These are phyloP conservation scores for Malurus leucopterus DNA, from an alignment of 2,797 vertebrate species.

Conservation along the genomic window DNA sequence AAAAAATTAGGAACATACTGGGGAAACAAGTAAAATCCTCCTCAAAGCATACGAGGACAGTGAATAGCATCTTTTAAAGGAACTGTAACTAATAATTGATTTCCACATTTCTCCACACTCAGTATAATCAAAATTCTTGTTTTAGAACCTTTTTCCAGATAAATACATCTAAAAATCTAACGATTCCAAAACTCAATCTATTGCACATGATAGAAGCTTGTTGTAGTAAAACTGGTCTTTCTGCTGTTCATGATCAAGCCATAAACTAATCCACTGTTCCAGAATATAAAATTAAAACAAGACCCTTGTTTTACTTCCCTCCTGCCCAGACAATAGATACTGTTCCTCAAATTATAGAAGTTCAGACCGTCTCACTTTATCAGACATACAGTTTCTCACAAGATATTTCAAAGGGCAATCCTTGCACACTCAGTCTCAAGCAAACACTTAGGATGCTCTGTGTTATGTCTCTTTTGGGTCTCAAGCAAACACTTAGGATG, in stretches of 20 bases:
- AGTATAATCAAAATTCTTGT: background rate
- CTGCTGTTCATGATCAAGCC: background rate
- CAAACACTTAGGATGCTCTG: background rate
- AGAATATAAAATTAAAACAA: background rate
- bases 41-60: background rate
- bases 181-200: background rate
- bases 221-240: background rate
- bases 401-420: background rate
- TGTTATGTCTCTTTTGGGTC: background rate
- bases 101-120: background rate
- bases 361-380: background rate
- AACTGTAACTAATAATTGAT: background rate
- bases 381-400: background rate
- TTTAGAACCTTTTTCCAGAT: background rate
- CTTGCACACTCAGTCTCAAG: background rate
- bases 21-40: background rate
- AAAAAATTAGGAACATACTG: background rate
- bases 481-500: no score
- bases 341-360: background rate
- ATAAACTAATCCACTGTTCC: background rate
- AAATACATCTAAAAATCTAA: background rate
- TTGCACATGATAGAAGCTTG: background rate
- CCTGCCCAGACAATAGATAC: background rate
- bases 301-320: background rate
- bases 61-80: background rate